phyloP scores from a whole-genome alignment of 64 coral and sea anemone genomes.

The Hydrozoanthus tunicans region DNA sequence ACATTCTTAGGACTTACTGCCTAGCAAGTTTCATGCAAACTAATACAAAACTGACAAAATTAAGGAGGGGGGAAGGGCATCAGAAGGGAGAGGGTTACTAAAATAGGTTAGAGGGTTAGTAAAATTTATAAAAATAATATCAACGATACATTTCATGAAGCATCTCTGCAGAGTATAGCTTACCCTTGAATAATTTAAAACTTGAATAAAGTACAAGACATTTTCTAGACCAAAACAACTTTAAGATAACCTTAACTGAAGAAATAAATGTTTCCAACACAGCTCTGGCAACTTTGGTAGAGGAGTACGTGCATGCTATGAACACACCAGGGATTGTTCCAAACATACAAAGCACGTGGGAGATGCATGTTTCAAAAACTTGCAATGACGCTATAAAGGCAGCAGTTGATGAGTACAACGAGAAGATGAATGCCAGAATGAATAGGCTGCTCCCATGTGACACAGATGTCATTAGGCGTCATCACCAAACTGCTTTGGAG shows the following conservation, averaged over 20 bases:
- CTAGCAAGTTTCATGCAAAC: too few relatives aligned
- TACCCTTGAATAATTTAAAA: too few relatives aligned
- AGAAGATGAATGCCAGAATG: neutral
- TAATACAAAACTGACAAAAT: too few relatives aligned
- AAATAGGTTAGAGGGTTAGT: too few relatives aligned
- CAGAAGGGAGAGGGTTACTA: too few relatives aligned
- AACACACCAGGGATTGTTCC: slow-evolving; percentile 1
- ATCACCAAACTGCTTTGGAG: neutral
- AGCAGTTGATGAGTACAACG: neutral
- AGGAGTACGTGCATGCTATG: neutral
- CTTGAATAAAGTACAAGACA: too few relatives aligned
- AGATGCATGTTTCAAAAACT: neutral
- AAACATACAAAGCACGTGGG: slow-evolving; percentile 9
- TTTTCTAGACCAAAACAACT: neutral
- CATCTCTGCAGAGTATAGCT: too few relatives aligned
- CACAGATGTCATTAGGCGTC: neutral
- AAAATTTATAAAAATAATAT: too few relatives aligned
- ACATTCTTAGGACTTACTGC: too few relatives aligned
- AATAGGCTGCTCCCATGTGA: neutral
- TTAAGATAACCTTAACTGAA: too few relatives aligned
- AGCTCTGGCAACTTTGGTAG: slow-evolving; percentile 7
- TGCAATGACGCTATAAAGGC: neutral
- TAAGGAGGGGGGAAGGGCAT: too few relatives aligned
- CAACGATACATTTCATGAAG: too few relatives aligned
- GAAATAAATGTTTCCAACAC: neutral